Conservation (phyloP, 2,797 vertebrate genomes). For the Melanotaenia pygmaea region DNA sequence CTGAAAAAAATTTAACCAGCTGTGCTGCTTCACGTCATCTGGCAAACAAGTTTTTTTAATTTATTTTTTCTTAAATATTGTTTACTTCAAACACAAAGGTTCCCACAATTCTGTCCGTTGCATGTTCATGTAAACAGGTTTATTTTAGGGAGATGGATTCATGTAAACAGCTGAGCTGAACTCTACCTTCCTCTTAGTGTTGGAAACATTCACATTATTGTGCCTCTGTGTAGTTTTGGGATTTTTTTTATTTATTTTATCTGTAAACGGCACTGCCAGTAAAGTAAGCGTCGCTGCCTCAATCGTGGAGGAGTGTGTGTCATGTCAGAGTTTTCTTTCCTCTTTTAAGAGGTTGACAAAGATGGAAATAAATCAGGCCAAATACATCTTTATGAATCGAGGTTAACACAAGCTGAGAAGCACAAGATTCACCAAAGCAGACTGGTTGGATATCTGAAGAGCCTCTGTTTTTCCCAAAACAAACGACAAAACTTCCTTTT, state of each 20-base stretch:
- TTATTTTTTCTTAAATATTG: background rate
- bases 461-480: too few species aligned
- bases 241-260: constrained; percentile 36
- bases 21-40: constrained; percentile 20
- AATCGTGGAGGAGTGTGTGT: constrained; percentile 41
- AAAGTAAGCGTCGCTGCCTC: background rate
- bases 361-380: constrained; percentile 38
- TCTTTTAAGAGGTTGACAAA: constrained; percentile 45
- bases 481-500: background rate
- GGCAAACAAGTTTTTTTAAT: constrained; percentile 3
- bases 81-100: constrained; percentile 19
- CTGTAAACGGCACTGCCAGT: constrained; percentile 18
- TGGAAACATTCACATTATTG: constrained; percentile 30
- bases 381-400: constrained; percentile 35
- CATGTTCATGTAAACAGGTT: constrained; percentile 33
- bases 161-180: constrained; percentile 28
- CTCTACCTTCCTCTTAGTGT: constrained; percentile 26
- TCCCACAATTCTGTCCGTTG: constrained; percentile 18
- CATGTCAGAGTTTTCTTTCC: constrained; percentile 26
- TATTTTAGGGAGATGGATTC: constrained; percentile 22
- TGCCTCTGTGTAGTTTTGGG: constrained; percentile 49
- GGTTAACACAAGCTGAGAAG: constrained; percentile 16
- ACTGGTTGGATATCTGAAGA: background rate
- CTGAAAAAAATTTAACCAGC: constrained; percentile 2
- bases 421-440: constrained; percentile 23